Evolutionary conservation across 2,113 vertebrate species (phyloP), one percentile per base, ranked within the genome.

Genomic region (Colius striatus): DNA sequence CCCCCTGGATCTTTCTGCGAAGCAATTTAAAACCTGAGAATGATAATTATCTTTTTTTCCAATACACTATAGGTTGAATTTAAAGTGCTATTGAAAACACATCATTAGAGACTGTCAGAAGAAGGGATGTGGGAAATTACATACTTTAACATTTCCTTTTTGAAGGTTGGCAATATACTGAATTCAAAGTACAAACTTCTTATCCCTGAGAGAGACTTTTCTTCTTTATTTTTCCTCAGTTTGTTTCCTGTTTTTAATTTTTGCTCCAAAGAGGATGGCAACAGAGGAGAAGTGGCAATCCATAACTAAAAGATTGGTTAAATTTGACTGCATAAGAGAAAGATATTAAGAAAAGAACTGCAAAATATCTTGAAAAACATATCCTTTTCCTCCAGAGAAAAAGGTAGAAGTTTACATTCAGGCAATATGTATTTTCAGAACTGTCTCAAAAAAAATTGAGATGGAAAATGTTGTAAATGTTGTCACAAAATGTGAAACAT

Each of bases 21-120:
- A 95, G 57, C 68, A 97, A 87, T 92, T 92, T 86, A 93, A 89
- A 95, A 81, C 27, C 65, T 81, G 76, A 36, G 76, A 89, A 93
- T 75, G 34, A 84, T 78, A 93, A 97, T 94, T 89, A 92, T 89
- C 80, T 79, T 92, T 68, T 68, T 53, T 78, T 70, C 65, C 8
- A 8, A 71, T 87, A 41, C 21, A 22, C 29, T 75, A 63, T 45
- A 90, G 61, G 43, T 72, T 92, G 73, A 90, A 81, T 94, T 92
- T 81, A 41, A 96, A 93, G 89, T 36, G 48, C 53, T 87, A 63
- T 81, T 84, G 84, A 92, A 96, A 84, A 92, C 48, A 78, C 25
- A 41, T 57, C 57, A 75, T 72, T 71, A 87, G 89, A 94, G 77
- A 89, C 77, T 90, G 48, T 71, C 80, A 89, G 70, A 87, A 84